Conservation (phyloP, 2,797 vertebrate species). For the Remorina albescens region DNA sequence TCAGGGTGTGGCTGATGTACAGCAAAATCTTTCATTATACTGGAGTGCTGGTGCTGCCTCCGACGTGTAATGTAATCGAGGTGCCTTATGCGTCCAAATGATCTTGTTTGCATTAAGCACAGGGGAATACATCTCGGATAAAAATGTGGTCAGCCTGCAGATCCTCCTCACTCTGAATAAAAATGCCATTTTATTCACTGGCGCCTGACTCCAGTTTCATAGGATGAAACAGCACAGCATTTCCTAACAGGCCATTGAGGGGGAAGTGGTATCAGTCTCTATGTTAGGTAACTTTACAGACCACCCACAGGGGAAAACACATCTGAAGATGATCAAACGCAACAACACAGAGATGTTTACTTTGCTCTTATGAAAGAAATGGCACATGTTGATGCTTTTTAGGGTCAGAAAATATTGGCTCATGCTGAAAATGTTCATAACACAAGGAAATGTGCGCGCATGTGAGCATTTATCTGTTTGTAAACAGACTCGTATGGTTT, state of each 20-base stretch:
- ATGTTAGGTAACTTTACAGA: constrained; percentile 66
- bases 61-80: constrained; percentile 61
- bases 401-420: constrained; percentile 31
- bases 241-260: constrained; percentile 54
- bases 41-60: constrained; percentile 33
- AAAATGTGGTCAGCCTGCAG: constrained; percentile 32
- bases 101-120: constrained; percentile 52
- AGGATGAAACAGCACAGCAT: constrained; percentile 42
- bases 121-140: constrained; percentile 38
- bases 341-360: constrained; percentile 57
- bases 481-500: constrained; percentile 4
- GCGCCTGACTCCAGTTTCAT: constrained; percentile 53
- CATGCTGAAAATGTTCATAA: constrained; percentile 15
- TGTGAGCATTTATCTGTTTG: constrained; percentile 10
- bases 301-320: constrained; percentile 73
- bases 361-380: constrained; percentile 49
- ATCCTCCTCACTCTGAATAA: constrained; percentile 42
- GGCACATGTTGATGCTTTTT: constrained; percentile 42
- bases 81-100: constrained; percentile 57
- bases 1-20: constrained; percentile 68
- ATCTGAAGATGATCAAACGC: constrained; percentile 58
- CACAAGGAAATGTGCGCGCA: constrained; percentile 2
- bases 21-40: constrained; percentile 61
- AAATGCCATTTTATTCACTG: constrained; percentile 50
- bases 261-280: constrained; percentile 56